phyloP scores from a whole-genome alignment of 2,888 invertebrate genomes.

The Rotaria sp. region DNA sequence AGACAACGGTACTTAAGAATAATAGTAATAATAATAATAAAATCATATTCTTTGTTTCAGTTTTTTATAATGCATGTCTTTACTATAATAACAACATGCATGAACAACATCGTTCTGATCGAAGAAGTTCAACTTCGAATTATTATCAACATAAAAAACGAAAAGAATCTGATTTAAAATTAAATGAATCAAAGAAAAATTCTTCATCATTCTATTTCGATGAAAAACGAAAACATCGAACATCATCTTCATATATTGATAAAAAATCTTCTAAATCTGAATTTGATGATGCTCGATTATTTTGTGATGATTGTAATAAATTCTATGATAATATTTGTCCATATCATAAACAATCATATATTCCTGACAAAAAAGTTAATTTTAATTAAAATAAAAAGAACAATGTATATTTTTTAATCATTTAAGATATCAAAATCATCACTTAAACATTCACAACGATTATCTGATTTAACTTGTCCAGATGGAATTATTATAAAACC shows the following conservation, averaged over 20 bases:
- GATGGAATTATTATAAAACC: neutral
- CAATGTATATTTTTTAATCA: neutral
- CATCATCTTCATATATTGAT: neutral
- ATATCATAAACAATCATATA: constrained; percentile 10
- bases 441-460: neutral
- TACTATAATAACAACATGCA: neutral
- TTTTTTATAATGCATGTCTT: no score
- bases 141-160: neutral
- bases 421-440: constrained; percentile 19
- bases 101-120: neutral
- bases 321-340: constrained; percentile 23
- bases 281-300: constrained; percentile 24
- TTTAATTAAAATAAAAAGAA: neutral
- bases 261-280: neutral
- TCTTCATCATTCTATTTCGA: neutral
- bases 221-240: neutral
- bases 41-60: no score
- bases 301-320: constrained; percentile 7
- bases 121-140: neutral
- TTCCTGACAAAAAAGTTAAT: neutral
- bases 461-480: neutral
- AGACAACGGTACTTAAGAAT: no score
- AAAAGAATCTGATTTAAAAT: neutral
- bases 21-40: no score
- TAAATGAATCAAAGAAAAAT: neutral